Base-by-base conservation (phyloP, 1,140 invertebrate genomes). In the Ostrea edulis region DNA sequence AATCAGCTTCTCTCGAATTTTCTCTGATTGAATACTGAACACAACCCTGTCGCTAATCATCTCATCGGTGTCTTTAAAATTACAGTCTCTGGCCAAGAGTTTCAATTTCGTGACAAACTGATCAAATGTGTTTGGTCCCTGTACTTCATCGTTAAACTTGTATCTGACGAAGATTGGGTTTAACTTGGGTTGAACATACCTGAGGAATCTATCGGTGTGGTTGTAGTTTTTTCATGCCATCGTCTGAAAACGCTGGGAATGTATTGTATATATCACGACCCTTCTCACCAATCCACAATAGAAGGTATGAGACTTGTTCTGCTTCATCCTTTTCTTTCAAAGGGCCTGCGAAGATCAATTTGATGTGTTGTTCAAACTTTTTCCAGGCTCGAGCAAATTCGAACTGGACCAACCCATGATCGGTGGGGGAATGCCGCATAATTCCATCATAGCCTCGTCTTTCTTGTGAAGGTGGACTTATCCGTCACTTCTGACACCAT, bases 201-300 rank as follows among this genome's bases (percentile, higher is more conserved):
- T 2, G 11, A 53, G 68, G 44, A 87, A 90, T 54, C 52, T 62
- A 14, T 87, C 22, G 53, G 52, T 87, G 87, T 58, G 84, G 82
- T 17, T 86, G 25, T 8, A 87, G 82, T 55, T 86, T 89, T 54
- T 90, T 77, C n/a, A 62, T 68, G 12, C 87, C 86, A 8, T 87
- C 86, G 51, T 65, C 77, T 17, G 51, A 35, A 25, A 86, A 25
- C 25, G 9, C 9, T 25, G 44, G 22, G 82, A 82, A 89, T 17
- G 90, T 89, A 8, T 77, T 62, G 29, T 77, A 71, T 8, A 91
- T 82, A 14, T 88, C 82, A 3, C 86, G 55, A 20, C 86, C 86
- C 44, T 85, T 88, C 0, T 89, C 87, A 2, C 84, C 86, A 20
- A 88, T 52, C 88, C 88, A 91, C 8, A 89, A 53, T 7, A 91